A percentile compares a stretch with the other conserved stretches of the same genome.
These are phyloP conservation scores for Menidia menidia DNA, from an alignment of 2,797 vertebrate genomes.

Conservation along the genomic window DNA sequence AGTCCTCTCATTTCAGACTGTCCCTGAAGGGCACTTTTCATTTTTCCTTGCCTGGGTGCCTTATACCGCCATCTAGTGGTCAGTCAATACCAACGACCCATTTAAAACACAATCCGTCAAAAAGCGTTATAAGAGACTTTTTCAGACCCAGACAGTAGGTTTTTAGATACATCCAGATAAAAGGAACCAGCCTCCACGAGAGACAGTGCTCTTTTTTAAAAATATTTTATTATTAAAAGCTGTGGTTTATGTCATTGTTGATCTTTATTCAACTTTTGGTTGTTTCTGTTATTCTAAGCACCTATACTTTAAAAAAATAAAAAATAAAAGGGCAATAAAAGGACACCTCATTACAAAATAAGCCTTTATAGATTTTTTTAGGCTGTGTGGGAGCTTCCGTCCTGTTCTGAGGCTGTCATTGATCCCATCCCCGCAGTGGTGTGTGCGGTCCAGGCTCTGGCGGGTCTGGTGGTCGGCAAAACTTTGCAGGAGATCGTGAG, in stretches of 20 bases:
- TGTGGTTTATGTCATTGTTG: not conserved
- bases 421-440: slow-evolving; percentile 70
- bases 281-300: not conserved
- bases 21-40: not conserved
- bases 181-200: not conserved
- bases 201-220: not conserved
- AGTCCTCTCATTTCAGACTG: not conserved
- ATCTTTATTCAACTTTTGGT: not conserved
- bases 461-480: slow-evolving; percentile 80
- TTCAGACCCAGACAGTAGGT: not conserved
- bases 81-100: not conserved
- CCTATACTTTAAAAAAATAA: not conserved
- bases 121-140: not conserved
- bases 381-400: not conserved
- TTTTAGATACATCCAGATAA: not conserved
- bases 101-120: not conserved
- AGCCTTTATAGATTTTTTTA: not conserved
- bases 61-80: slow-evolving; percentile 53
- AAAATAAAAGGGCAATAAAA: not conserved
- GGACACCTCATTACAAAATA: not conserved
- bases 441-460: slow-evolving; percentile 81
- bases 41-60: not conserved
- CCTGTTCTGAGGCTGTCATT: not conserved
- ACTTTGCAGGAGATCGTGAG: slow-evolving; percentile 81
- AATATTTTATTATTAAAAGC: not conserved